Conservation (phyloP, 2,888 invertebrate genomes). For the Tuta absoluta region DNA sequence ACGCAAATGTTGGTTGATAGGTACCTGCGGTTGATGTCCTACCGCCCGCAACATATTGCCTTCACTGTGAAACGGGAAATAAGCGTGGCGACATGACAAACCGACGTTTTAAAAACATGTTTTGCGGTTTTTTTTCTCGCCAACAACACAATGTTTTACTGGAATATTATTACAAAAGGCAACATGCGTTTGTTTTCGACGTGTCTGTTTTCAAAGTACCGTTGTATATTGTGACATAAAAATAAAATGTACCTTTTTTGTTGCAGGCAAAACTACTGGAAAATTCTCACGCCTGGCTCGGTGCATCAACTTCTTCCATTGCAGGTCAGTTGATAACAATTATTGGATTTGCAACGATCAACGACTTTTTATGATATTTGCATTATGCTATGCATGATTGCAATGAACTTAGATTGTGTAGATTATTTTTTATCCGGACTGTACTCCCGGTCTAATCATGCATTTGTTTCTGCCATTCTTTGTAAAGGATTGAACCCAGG, state of each 20-base stretch:
- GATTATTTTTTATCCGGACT: too few relatives aligned
- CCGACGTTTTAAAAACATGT: slow-evolving; percentile 40
- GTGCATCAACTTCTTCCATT: slow-evolving; percentile 92
- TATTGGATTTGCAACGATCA: background rate
- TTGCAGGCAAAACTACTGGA: slow-evolving; percentile 94
- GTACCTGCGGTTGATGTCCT: slow-evolving; percentile 24
- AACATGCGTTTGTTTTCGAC: slow-evolving; percentile 36
- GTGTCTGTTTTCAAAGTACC: slow-evolving; percentile 27
- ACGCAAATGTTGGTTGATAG: too few relatives aligned
- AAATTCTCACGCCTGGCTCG: slow-evolving; percentile 96
- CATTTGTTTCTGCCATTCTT: too few relatives aligned
- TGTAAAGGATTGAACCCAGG: too few relatives aligned
- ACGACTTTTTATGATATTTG: background rate
- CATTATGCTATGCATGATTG: background rate
- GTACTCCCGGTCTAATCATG: too few relatives aligned
- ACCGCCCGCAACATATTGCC: slow-evolving; percentile 45
- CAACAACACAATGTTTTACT: slow-evolving; percentile 34
- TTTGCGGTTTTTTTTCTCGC: slow-evolving; percentile 38
- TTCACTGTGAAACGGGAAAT: slow-evolving; percentile 24
- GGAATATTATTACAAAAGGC: slow-evolving; percentile 37
- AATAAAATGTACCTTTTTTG: slow-evolving; percentile 46
- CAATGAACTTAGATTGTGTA: background rate
- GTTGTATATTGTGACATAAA: slow-evolving; percentile 27
- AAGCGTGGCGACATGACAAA: slow-evolving; percentile 37
- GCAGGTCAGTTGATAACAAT: slow-evolving; percentile 88